Evolutionary conservation across 2,888 invertebrate species (phyloP).

Genomic region (Thymelicus sylvestris): DNA sequence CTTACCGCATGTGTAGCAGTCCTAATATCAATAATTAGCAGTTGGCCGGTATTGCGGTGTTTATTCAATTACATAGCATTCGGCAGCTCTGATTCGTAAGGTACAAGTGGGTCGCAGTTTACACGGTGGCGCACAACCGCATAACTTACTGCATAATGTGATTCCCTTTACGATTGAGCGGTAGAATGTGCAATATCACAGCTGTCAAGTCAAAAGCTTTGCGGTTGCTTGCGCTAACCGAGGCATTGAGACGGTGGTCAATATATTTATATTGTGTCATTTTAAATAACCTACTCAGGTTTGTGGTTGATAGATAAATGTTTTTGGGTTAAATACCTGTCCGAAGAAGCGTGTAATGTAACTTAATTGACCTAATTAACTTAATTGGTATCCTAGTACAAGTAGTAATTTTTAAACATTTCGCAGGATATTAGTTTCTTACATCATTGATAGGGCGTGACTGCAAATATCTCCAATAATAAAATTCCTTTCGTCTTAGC

Average conservation of each 20-base stretch:
- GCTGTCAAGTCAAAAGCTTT: not conserved
- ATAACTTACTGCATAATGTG: not conserved
- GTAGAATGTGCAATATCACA: not conserved
- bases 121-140: not conserved
- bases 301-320: not conserved
- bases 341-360: too few relatives aligned
- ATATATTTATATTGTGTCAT: too few relatives aligned
- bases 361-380: too few relatives aligned
- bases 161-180: not conserved
- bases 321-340: too few relatives aligned
- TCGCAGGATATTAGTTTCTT: too few relatives aligned
- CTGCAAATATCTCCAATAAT: too few relatives aligned
- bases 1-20: constrained; percentile 23
- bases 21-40: constrained; percentile 42
- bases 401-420: too few relatives aligned
- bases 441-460: too few relatives aligned
- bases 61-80: constrained; percentile 42
- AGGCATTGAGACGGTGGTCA: too few relatives aligned
- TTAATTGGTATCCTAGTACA: too few relatives aligned
- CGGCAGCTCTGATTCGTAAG: constrained; percentile 40
- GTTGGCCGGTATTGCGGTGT: constrained; percentile 38
- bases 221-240: not conserved
- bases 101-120: constrained; percentile 30
- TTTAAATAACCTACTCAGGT: not conserved
- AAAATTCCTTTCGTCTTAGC: too few relatives aligned